A percentile compares a stretch with the other conserved stretches of the same genome.
phyloP scores from a whole-genome alignment of 2,888 invertebrate genomes.

The Tetranychus truncatus region DNA sequence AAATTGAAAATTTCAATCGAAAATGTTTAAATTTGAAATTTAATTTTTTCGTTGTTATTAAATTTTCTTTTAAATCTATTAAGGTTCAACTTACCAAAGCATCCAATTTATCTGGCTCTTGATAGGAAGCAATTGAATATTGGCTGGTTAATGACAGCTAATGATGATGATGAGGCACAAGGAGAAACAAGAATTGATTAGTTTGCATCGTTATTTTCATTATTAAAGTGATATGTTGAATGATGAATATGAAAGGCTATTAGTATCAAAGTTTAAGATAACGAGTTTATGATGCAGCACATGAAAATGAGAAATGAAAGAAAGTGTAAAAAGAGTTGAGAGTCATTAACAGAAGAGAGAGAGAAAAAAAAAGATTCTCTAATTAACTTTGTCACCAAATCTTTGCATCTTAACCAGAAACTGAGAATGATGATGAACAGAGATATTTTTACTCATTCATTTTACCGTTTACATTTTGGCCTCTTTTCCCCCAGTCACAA shows the following conservation, averaged over 20 bases:
- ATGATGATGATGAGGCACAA: not conserved
- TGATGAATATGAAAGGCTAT: too few relatives aligned
- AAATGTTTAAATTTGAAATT: not conserved
- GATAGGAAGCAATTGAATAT: not conserved
- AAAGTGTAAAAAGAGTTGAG: not conserved
- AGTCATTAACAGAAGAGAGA: not conserved
- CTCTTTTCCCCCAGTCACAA: too few relatives aligned
- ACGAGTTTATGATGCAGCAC: not conserved
- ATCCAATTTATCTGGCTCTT: not conserved
- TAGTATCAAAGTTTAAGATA: not conserved
- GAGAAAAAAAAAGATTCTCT: not conserved
- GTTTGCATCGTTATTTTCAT: too few relatives aligned
- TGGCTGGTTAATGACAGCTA: not conserved
- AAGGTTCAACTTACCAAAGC: not conserved
- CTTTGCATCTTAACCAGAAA: not conserved
- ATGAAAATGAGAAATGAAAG: not conserved
- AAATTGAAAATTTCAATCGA: too few relatives aligned
- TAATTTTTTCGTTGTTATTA: not conserved
- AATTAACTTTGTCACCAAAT: constrained; percentile 1
- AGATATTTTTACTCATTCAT: too few relatives aligned
- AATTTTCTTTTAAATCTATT: not conserved
- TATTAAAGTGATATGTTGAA: too few relatives aligned
- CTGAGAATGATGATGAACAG: not conserved
- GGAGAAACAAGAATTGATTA: too few relatives aligned
- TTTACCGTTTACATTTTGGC: too few relatives aligned